A percentile compares a stretch with the other conserved stretches of the same genome.
phyloP scores from a whole-genome alignment of 2,888 invertebrate species.

The Adelognathus sp. region DNA sequence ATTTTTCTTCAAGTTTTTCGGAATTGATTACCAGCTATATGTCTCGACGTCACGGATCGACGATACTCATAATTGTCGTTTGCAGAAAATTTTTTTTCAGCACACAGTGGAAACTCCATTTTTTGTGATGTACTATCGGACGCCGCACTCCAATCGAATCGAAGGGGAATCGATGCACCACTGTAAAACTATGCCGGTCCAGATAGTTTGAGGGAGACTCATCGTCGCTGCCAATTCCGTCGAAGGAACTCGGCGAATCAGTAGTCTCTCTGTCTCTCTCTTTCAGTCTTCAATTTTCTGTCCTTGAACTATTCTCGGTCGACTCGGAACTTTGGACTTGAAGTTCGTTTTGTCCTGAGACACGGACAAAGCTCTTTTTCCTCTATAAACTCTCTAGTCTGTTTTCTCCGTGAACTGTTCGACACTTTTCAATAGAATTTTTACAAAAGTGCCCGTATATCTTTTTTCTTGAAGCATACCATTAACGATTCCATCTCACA shows the following conservation, averaged over 20 bases:
- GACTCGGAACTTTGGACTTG: neutral
- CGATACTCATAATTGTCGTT: neutral
- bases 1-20: neutral
- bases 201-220: neutral
- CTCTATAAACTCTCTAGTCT: too few relatives aligned
- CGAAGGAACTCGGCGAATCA: neutral
- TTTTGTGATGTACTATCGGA: too few relatives aligned
- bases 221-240: neutral
- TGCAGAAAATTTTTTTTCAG: too few relatives aligned
- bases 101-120: too few relatives aligned
- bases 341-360: neutral
- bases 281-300: neutral
- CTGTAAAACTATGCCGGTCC: neutral
- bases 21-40: neutral
- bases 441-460: too few relatives aligned
- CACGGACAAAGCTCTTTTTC: neutral
- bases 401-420: too few relatives aligned
- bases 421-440: too few relatives aligned
- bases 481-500: too few relatives aligned
- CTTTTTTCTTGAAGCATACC: too few relatives aligned
- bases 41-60: neutral
- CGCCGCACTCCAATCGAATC: neutral
- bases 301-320: constrained; percentile 41
- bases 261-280: neutral
- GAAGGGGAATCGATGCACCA: too few relatives aligned